Percentiles rank a stretch among this genome's conserved stretches.
Conservation (phyloP, 2,888 invertebrate species). For the Drosophila mimica region DNA sequence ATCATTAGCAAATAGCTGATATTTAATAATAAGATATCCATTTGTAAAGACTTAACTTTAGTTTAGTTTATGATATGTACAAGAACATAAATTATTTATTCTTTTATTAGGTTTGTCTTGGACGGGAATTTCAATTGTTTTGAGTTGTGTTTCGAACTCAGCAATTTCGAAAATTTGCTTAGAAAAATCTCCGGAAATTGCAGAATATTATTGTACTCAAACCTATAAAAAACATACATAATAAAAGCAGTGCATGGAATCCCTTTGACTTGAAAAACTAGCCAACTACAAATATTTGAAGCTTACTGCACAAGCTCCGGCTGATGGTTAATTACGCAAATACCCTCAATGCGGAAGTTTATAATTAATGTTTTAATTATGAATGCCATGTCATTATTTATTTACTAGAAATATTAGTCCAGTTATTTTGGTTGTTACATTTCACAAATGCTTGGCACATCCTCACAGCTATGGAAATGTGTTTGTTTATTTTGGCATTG, state of each 20-base stretch:
- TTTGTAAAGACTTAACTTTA: neutral
- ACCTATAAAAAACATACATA: neutral
- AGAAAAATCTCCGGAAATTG: neutral
- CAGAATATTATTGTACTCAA: neutral
- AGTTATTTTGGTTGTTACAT: neutral
- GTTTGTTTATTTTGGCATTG: neutral
- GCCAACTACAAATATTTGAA: neutral
- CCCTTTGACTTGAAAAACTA: constrained; percentile 1
- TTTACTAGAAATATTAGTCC: neutral
- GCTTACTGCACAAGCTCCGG: neutral
- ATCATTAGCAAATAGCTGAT: neutral
- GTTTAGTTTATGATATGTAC: neutral
- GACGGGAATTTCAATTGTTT: neutral
- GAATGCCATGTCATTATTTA: neutral
- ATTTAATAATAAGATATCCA: neutral
- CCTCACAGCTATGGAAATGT: neutral
- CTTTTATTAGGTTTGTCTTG: neutral
- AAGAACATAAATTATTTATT: neutral
- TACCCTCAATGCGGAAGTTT: neutral
- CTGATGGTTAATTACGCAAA: constrained; percentile 5
- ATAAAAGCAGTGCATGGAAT: neutral
- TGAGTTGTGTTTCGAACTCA: neutral
- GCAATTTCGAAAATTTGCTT: neutral
- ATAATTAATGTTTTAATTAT: constrained; percentile 2
- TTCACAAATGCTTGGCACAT: neutral